These are phyloP conservation scores for Petrosia ficiformis DNA, from an alignment of 37 sponge, comb jelly and placozoan species.

Conservation along the genomic window DNA sequence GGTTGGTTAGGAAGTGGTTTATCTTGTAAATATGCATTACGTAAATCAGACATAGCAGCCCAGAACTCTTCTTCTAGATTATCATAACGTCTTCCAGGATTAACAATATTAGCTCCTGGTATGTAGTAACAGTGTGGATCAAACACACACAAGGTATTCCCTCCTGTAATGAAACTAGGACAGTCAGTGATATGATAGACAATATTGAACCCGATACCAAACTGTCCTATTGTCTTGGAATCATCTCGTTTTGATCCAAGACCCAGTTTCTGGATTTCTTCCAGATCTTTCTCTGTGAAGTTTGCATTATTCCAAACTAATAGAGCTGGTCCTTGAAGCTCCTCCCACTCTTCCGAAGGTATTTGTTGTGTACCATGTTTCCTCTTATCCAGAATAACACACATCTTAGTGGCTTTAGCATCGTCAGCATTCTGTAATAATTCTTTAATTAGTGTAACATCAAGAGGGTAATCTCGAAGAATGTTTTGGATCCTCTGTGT, in stretches of 20 bases:
- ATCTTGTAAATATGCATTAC: background rate
- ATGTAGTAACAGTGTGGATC: constrained; percentile 45
- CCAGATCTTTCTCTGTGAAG: constrained; percentile 44
- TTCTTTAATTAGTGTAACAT: constrained; percentile 7
- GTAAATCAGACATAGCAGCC: background rate
- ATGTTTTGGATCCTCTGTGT: constrained; percentile 30
- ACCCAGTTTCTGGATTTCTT: constrained; percentile 65
- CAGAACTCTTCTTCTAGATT: background rate
- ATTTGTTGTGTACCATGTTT: background rate
- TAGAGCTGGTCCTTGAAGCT: constrained; percentile 74
- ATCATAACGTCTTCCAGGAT: constrained; percentile 21
- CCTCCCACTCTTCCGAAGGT: constrained; percentile 41
- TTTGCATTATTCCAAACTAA: constrained; percentile 63
- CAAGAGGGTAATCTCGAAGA: constrained; percentile 13
- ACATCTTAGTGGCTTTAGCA: constrained; percentile 65
- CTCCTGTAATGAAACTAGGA: constrained; percentile 56
- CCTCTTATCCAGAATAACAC: constrained; percentile 59
- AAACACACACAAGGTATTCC: constrained; percentile 27
- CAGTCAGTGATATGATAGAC: constrained; percentile 79
- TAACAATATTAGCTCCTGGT: background rate
- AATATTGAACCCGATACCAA: constrained; percentile 78
- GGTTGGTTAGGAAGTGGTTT: no score
- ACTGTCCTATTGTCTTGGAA: constrained; percentile 49
- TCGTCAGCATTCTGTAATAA: constrained; percentile 10
- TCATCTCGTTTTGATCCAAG: constrained; percentile 55